Base-by-base conservation (phyloP, 2,113 vertebrate genomes). In the Microcebus griseorufus region DNA sequence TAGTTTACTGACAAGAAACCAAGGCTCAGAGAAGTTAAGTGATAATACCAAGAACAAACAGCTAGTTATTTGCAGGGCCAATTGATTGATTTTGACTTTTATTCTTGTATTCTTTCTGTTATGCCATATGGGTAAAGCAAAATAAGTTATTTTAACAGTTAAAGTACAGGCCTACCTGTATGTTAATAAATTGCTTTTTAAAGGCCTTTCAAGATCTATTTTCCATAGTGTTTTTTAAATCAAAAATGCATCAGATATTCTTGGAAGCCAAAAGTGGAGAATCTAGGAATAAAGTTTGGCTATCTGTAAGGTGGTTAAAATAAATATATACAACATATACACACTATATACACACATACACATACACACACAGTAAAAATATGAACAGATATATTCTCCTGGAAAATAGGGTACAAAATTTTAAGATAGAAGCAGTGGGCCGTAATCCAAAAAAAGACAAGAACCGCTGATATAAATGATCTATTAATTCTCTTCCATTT, bases 141-240 rank as follows among this genome's bases (percentile, higher is more conserved):
- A 34, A 9, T 48, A 45, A 9, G 37, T 37, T 39, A 62, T 58
- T 70, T 90, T 14, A 95, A 93, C 9, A 9, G 10, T 8, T 92
- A 75, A 81, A 73, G 37, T 32, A 73, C n/a, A 70, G 32, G 18
- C 12, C 20, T 88, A 9, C 67, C 14, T 72, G 0, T 65, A 27
- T 62, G 17, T 86, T 82, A 94, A 81, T 60, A 16, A 95, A 81
- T 53, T 92, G 10, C 14, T 88, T 93, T 32, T 95, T 90, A 42
- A 93, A 88, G 96, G 64, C 3, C 81, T 94, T 73, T 67, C 17
- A 45, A 42, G 32, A 34, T 60, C 39, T 64, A 29, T 60, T 84
- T 96, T 95, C 53, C 32, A 25, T 18, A 32, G 29, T 53, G 83
- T 91, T 72, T 72, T 75, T 45, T 18, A 90, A 96, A 75, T 70